phyloP scores from a whole-genome alignment of 2,888 invertebrate species.

The Ctenicera cuprea region DNA sequence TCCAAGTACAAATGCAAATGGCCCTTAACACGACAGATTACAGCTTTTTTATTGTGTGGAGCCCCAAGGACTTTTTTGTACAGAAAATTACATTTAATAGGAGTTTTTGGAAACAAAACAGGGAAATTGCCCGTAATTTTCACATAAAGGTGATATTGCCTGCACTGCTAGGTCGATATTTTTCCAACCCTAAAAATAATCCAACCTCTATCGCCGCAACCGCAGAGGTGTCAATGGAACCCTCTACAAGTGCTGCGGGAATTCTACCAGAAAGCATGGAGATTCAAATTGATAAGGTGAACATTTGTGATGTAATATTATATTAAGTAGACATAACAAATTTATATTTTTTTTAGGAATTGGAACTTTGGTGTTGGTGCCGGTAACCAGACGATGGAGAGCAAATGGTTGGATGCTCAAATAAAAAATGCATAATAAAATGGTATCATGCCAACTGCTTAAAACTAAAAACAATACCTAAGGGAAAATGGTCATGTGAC shows the following conservation, averaged over 20 bases:
- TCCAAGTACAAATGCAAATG: conserved; percentile 2
- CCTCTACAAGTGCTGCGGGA: no score
- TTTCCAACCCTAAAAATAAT: no score
- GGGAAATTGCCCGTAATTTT: not conserved
- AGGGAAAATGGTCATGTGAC: not conserved
- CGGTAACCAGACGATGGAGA: not conserved
- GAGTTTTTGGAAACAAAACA: not conserved
- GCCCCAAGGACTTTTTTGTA: not conserved
- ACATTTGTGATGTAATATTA: no score
- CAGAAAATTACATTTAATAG: not conserved
- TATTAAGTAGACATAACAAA: no score
- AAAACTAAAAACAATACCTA: not conserved
- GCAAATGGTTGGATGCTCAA: not conserved
- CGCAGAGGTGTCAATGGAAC: no score
- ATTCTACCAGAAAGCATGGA: no score
- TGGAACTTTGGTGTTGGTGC: not conserved
- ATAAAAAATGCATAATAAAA: not conserved
- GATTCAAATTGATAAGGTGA: no score
- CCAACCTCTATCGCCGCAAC: no score
- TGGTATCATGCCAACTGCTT: not conserved
- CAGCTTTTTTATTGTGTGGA: not conserved
- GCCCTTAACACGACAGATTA: not conserved
- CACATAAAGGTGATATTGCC: not conserved
- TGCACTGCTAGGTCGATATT: no score
- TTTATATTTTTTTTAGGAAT: no score